phyloP scores from a whole-genome alignment of 1,140 invertebrate genomes.

The Drosophila pallidifrons region DNA sequence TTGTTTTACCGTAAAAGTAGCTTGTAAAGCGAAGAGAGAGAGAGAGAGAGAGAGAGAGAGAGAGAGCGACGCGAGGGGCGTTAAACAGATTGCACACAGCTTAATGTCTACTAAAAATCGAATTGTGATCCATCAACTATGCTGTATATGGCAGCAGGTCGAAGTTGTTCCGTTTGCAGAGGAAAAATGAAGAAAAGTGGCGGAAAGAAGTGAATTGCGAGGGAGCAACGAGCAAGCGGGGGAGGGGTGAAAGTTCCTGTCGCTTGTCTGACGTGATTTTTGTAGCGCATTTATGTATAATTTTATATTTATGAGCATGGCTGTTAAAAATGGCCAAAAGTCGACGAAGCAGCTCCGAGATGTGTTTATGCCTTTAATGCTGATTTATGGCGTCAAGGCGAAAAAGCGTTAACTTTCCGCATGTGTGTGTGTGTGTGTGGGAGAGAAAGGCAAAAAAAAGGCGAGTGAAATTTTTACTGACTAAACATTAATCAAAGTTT shows the following conservation, averaged over 20 bases:
- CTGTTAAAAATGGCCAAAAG: conserved; percentile 66
- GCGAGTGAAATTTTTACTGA: conserved; percentile 42
- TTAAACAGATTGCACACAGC: conserved; percentile 74
- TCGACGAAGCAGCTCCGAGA: conserved; percentile 23
- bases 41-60: not conserved
- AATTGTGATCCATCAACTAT: conserved; percentile 82
- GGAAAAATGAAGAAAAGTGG: not conserved
- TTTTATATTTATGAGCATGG: conserved; percentile 79
- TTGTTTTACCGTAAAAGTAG: conserved; percentile 60
- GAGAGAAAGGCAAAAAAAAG: not conserved
- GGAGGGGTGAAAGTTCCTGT: conserved; percentile 15
- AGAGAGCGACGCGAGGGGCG: conserved; percentile 35
- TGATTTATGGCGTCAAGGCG: conserved; percentile 64
- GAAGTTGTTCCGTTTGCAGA: conserved; percentile 20
- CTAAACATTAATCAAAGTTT: conserved; percentile 76
- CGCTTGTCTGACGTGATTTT: conserved; percentile 73
- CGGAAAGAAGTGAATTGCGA: not conserved
- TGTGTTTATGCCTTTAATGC: conserved; percentile 79
- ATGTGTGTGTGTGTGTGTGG: conserved; percentile 3
- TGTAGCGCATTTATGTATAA: conserved; percentile 80
- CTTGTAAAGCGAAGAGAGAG: conserved; percentile 18
- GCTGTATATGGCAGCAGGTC: conserved; percentile 58
- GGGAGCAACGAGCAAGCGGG: not conserved
- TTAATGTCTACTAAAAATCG: conserved; percentile 84
- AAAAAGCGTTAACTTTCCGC: conserved; percentile 31